phyloP scores from a whole-genome alignment of 2,797 vertebrate genomes.

The Xerus rutilus region DNA sequence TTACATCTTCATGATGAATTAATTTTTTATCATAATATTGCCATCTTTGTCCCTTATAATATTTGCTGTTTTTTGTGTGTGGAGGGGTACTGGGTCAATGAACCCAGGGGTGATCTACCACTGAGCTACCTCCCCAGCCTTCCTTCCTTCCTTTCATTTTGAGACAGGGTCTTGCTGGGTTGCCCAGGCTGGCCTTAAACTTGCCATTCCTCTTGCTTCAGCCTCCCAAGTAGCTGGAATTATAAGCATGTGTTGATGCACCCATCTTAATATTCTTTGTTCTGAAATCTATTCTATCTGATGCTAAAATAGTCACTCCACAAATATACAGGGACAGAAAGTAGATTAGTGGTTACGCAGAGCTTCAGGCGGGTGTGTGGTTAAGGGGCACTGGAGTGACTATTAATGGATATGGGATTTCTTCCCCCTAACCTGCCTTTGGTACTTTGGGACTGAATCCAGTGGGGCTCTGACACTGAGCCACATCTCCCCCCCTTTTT shows the following conservation, averaged over 20 bases:
- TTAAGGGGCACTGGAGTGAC: neutral
- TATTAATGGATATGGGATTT: neutral
- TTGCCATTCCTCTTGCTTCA: too few relatives aligned
- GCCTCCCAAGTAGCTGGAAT: too few relatives aligned
- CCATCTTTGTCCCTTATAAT: neutral
- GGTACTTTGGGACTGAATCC: neutral
- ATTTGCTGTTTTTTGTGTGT: too few relatives aligned
- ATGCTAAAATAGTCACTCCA: neutral
- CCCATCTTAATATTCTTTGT: neutral
- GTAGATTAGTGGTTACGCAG: neutral
- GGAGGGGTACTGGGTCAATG: too few relatives aligned
- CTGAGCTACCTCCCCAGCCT: too few relatives aligned
- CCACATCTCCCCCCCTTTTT: neutral
- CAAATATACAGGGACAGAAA: neutral
- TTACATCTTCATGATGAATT: neutral
- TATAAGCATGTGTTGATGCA: too few relatives aligned
- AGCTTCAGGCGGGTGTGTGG: neutral
- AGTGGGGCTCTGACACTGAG: neutral
- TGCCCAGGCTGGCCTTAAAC: too few relatives aligned
- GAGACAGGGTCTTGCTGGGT: too few relatives aligned
- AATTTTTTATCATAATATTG: neutral
- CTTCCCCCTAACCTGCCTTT: neutral
- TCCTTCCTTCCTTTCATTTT: too few relatives aligned
- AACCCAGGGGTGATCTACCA: too few relatives aligned
- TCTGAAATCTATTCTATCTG: neutral